These are phyloP conservation scores for Bostrychus sinensis DNA, from an alignment of 2,113 vertebrate genomes.

Conservation along the genomic window DNA sequence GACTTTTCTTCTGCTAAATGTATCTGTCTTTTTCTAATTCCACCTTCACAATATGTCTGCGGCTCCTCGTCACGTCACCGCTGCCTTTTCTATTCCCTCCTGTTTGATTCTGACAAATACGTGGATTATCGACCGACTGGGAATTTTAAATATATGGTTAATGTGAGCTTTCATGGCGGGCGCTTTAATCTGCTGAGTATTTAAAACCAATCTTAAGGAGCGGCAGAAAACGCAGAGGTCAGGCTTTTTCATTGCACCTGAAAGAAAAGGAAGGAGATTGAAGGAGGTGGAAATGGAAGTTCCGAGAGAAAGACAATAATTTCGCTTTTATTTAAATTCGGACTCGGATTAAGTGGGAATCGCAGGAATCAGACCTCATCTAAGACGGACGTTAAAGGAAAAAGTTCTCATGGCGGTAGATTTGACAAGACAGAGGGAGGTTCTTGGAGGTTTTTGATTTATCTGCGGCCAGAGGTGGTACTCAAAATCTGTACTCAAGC, in stretches of 20 bases:
- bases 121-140: slow-evolving; percentile 78
- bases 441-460: slow-evolving; percentile 69
- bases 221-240: slow-evolving; percentile 77
- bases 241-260: slow-evolving; percentile 62
- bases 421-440: slow-evolving; percentile 15
- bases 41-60: slow-evolving; percentile 72
- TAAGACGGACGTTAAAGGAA: slow-evolving; percentile 60
- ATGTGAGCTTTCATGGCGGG: slow-evolving; percentile 81
- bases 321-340: slow-evolving; percentile 75
- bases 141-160: slow-evolving; percentile 81
- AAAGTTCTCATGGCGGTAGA: slow-evolving; percentile 15
- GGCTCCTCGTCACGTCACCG: slow-evolving; percentile 74
- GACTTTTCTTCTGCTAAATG: slow-evolving; percentile 76
- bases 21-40: slow-evolving; percentile 78
- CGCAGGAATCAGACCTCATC: slow-evolving; percentile 74
- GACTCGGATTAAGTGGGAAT: slow-evolving; percentile 77
- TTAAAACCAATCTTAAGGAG: slow-evolving; percentile 82
- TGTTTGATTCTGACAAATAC: slow-evolving; percentile 84
- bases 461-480: too few relatives aligned
- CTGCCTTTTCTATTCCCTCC: slow-evolving; percentile 78
- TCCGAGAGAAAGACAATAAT: slow-evolving; percentile 66
- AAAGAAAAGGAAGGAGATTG: slow-evolving; percentile 50
- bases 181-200: slow-evolving; percentile 82
- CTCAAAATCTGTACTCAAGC: too few relatives aligned
- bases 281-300: slow-evolving; percentile 52